Conservation (phyloP, 1,140 invertebrate genomes). For the Cydia fagiglandana region DNA sequence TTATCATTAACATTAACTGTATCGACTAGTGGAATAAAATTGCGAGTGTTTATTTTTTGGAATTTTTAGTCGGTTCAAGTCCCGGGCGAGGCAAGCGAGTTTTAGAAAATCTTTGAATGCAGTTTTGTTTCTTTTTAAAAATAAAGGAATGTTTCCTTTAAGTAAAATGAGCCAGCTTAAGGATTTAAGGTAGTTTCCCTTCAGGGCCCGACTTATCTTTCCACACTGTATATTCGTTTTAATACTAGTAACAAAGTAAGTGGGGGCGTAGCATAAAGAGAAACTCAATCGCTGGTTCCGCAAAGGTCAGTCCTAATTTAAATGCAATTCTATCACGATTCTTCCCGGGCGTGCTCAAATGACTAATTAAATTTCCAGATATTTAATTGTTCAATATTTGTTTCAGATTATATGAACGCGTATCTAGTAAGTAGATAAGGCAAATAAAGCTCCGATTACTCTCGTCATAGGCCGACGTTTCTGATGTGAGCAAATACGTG, state of each 20-base stretch:
- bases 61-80: too few species aligned
- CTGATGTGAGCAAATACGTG: constrained; percentile 1
- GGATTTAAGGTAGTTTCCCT: too few species aligned
- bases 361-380: neutral
- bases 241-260: neutral
- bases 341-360: neutral
- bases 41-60: too few species aligned
- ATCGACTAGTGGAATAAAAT: too few species aligned
- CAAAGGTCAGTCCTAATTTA: neutral
- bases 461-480: neutral
- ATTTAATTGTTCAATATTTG: constrained; percentile 16
- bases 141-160: too few species aligned
- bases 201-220: too few species aligned
- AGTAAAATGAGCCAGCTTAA: too few species aligned
- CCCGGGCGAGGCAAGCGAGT: too few species aligned
- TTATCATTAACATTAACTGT: too few species aligned
- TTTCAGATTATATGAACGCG: constrained; percentile 21
- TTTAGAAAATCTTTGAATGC: too few species aligned
- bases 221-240: too few species aligned
- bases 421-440: constrained; percentile 11
- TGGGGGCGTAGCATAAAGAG: neutral
- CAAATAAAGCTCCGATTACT: constrained; percentile 11
- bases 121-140: too few species aligned
- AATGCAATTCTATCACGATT: constrained; percentile 15
- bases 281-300: neutral